Evolutionary conservation across 2,113 vertebrate genomes (phyloP), one percentile per base, ranked within the genome.

Genomic region (Colaptes auratus): DNA sequence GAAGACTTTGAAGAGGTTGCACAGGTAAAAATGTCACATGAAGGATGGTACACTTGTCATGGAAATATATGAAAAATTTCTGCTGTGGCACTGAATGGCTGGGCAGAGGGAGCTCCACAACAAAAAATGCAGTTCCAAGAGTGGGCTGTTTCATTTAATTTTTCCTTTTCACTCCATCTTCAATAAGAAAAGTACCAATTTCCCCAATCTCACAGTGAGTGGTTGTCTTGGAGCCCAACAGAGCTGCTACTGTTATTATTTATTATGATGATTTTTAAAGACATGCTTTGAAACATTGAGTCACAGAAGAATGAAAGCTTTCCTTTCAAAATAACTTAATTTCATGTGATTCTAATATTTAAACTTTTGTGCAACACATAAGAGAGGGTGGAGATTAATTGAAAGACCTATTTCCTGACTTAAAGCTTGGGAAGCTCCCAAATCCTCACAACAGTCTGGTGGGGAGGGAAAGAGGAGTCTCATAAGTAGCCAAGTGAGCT

Each of bases 1-100:
- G 99, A 99, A 91, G 99, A 99, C 96, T 99, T 99, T 66, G 99
- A 99, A 95, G 99, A 99, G 86, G 99, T 99, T 63, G 99, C 99
- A 4, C 99, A 99, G 98, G 99, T 99, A 95, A 97, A 77, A 77
- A 44, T 31, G 5, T 59, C 7, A 1, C 4, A 4, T 39, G 3
- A 76, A 71, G 30, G 24, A 67, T 52, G 73, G 12, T 77, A 6
- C 4, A 7, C 20, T 80, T 88, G 31, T 17, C 7, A 15, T 39
- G 44, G 55, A 92, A 82, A 70, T 74, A 44, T 5, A 71, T 16
- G 5, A 52, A 42, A 74, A 55, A 52, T 12, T 60, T 17, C 18
- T 93, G 11, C 33, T 91, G 13, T 89, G 78, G 14, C 33, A 48
- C 20, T 56, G 19, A n/a, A 64, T 8, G n/a, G 3, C 31, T 78